Evolutionary conservation across 2,113 vertebrate species (phyloP).

Genomic region (Hiodon alosoides): DNA sequence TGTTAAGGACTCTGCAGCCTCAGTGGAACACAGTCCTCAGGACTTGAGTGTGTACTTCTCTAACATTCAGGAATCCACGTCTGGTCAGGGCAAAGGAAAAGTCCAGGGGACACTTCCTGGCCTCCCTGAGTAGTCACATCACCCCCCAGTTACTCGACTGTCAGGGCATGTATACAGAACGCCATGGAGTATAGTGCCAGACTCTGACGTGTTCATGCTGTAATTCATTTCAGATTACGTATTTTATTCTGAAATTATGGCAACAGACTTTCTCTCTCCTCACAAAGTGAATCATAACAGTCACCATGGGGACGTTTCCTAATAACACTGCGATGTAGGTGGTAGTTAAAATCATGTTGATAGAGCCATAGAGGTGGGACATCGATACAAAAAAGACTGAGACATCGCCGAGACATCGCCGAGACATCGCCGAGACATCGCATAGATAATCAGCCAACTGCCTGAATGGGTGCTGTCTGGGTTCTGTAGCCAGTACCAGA

Average conservation of each 20-base stretch:
- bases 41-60: not conserved
- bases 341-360: not conserved
- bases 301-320: not conserved
- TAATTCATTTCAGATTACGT: not conserved
- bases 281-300: not conserved
- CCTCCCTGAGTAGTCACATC: slow-evolving; percentile 2
- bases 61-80: no score
- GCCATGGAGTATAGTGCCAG: not conserved
- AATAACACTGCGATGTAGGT: not conserved
- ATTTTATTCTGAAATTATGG: not conserved
- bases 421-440: no score
- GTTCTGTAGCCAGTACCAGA: no score
- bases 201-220: not conserved
- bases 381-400: no score
- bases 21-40: not conserved
- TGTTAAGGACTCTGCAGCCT: not conserved
- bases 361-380: no score
- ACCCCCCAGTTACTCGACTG: not conserved
- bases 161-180: not conserved
- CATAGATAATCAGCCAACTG: no score
- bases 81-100: not conserved
- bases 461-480: no score
- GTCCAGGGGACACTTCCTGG: not conserved
- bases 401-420: no score
- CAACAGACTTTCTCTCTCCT: not conserved